Percentiles rank a stretch among this genome's conserved stretches.
phyloP scores from a whole-genome alignment of 2,888 invertebrate genomes.

The Synanthedon andrenaeformis region DNA sequence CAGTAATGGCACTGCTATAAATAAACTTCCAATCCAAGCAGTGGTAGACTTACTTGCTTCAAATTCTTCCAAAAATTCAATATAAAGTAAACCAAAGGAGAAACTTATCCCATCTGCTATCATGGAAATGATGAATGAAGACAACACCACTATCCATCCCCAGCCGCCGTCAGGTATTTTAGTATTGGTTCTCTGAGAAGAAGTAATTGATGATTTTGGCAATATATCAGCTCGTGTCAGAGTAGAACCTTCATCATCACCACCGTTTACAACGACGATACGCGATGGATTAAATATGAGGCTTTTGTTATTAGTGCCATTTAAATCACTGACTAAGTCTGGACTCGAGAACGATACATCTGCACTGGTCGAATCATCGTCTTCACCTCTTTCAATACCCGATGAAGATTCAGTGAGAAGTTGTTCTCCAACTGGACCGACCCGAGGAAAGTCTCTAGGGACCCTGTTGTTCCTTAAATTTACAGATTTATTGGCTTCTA shows the following conservation, averaged over 20 bases:
- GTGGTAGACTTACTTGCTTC: constrained; percentile 85
- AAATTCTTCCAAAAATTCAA: constrained; percentile 85
- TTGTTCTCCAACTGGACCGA: constrained; percentile 36
- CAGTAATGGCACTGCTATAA: constrained; percentile 88
- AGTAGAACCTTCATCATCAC: constrained; percentile 15
- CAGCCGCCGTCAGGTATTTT: constrained; percentile 85
- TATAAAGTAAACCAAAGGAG: constrained; percentile 90
- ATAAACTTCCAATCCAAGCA: constrained; percentile 90
- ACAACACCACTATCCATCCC: constrained; percentile 91
- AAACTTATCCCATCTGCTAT: constrained; percentile 95
- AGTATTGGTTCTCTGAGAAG: constrained; percentile 38
- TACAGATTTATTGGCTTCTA: constrained; percentile 23
- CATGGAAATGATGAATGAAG: constrained; percentile 87
- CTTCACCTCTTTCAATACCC: constrained; percentile 60
- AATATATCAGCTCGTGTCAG: constrained; percentile 13
- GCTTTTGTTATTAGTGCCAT: constrained; percentile 26
- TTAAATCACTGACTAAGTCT: constrained; percentile 23
- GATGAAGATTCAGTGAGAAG: constrained; percentile 61
- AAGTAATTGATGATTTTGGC: constrained; percentile 16
- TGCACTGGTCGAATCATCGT: constrained; percentile 38
- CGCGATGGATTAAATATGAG: background rate
- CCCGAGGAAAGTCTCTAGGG: constrained; percentile 25
- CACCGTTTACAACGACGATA: constrained; percentile 24
- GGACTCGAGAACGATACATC: constrained; percentile 51
- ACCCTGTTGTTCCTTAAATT: constrained; percentile 42